Conservation (phyloP, 2,888 invertebrate genomes). For the Cryptops parisi region DNA sequence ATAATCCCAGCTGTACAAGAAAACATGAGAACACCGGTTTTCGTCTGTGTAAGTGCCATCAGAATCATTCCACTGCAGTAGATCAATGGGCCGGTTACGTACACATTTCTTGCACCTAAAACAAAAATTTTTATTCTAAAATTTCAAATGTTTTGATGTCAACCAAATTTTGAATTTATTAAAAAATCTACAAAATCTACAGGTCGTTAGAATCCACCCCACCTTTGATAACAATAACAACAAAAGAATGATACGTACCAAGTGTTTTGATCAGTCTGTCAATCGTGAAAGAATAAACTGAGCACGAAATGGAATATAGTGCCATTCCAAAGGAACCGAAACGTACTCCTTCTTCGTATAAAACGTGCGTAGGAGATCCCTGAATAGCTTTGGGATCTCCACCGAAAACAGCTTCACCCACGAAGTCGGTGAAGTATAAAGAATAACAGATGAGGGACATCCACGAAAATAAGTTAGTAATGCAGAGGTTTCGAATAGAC, state of each 20-base stretch:
- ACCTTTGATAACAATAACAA: no score
- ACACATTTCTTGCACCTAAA: conserved; percentile 67
- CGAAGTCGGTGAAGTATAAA: conserved; percentile 91
- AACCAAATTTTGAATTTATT: no score
- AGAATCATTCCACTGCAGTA: conserved; percentile 78
- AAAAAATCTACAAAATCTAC: no score
- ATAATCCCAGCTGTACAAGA: conserved; percentile 91
- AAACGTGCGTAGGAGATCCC: conserved; percentile 28
- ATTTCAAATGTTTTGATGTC: not conserved
- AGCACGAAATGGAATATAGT: conserved; percentile 70
- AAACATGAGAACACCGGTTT: conserved; percentile 52
- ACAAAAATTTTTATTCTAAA: no score
- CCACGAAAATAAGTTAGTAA: conserved; percentile 94
- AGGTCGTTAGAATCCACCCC: no score
- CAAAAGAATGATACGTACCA: no score
- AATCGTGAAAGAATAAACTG: conserved; percentile 76
- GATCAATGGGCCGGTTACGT: conserved; percentile 73
- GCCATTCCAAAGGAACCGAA: conserved; percentile 97
- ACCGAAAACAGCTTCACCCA: conserved; percentile 76
- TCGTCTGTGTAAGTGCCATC: conserved; percentile 53
- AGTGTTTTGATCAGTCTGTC: conserved; percentile 65
- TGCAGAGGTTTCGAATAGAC: conserved; percentile 67
- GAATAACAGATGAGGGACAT: conserved; percentile 97
- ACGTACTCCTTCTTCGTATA: conserved; percentile 78
- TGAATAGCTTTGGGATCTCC: conserved; percentile 49